A percentile compares a stretch with the other conserved stretches of the same genome.
These are phyloP conservation scores for Coboldia fuscipes DNA, from an alignment of 1,140 invertebrate genomes.

Conservation along the genomic window DNA sequence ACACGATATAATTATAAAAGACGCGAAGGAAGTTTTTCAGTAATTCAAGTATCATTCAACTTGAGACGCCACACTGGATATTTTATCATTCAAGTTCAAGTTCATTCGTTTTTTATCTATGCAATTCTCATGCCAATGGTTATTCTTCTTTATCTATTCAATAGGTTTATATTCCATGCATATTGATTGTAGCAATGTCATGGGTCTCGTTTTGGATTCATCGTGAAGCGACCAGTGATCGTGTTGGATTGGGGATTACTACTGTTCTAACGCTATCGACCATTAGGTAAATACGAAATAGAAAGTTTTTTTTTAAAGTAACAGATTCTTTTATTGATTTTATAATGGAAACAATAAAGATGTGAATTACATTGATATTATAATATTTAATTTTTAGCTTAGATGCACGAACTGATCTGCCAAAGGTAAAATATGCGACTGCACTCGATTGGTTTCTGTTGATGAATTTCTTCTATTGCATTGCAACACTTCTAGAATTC, in stretches of 20 bases:
- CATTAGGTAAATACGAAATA: conserved; percentile 31
- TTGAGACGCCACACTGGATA: conserved; percentile 78
- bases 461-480: conserved; percentile 86
- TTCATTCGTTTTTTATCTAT: too few species aligned
- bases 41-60: conserved; percentile 82
- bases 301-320: too few species aligned
- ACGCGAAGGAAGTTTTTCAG: conserved; percentile 54
- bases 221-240: conserved; percentile 67
- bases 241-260: conserved; percentile 57
- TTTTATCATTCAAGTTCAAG: conserved; percentile 63
- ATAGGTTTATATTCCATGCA: conserved; percentile 80
- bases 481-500: conserved; percentile 79
- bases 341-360: too few species aligned
- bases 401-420: conserved; percentile 74
- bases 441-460: conserved; percentile 83
- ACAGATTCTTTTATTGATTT: too few species aligned
- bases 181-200: conserved; percentile 80
- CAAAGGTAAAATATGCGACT: conserved; percentile 80
- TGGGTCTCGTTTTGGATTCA: conserved; percentile 98
- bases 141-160: conserved; percentile 6
- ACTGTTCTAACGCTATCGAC: conserved; percentile 79
- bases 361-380: too few species aligned
- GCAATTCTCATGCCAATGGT: not conserved
- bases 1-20: conserved; percentile 55
- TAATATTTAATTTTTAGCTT: conserved; percentile 28